A percentile compares a stretch with the other conserved stretches of the same genome.
Evolutionary conservation across 2,113 vertebrate species (phyloP).

Genomic region (Craseonycteris thonglongyai): DNA sequence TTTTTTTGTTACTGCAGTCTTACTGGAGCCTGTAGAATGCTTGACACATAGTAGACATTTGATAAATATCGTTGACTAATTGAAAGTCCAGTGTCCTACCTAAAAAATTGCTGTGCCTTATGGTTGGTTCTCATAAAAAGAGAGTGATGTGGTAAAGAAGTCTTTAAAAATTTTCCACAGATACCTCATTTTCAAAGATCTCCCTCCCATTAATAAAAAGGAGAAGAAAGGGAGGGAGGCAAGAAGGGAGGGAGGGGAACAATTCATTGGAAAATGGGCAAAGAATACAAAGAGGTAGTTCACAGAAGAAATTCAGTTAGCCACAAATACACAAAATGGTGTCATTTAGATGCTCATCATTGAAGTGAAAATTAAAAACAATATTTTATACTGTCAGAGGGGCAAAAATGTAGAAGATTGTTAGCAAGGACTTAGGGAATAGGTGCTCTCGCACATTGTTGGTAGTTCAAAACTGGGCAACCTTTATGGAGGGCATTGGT

Average conservation of each 20-base stretch:
- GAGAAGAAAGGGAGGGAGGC: not conserved
- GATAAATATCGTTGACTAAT: not conserved
- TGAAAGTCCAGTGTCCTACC: not conserved
- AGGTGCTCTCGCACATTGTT: not conserved
- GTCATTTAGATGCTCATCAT: not conserved
- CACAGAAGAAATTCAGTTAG: not conserved
- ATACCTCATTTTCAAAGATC: not conserved
- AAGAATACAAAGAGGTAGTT: not conserved
- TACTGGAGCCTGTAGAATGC: not conserved
- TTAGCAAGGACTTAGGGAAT: not conserved
- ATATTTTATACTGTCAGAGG: not conserved
- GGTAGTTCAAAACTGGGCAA: not conserved
- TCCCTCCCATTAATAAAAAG: not conserved
- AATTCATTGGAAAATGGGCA: not conserved
- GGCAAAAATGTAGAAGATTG: not conserved
- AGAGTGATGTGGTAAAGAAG: not conserved
- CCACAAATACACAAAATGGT: not conserved
- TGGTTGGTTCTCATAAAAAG: not conserved
- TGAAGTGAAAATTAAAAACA: not conserved
- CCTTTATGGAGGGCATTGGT: not conserved
- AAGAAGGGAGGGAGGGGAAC: not conserved
- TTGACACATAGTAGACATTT: not conserved
- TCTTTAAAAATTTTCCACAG: not conserved
- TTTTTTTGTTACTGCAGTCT: not conserved
- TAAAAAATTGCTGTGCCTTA: slow-evolving; percentile 11